These are phyloP conservation scores for Caenorhabditis sinica DNA, from an alignment of 2,888 invertebrate species.

Conservation along the genomic window DNA sequence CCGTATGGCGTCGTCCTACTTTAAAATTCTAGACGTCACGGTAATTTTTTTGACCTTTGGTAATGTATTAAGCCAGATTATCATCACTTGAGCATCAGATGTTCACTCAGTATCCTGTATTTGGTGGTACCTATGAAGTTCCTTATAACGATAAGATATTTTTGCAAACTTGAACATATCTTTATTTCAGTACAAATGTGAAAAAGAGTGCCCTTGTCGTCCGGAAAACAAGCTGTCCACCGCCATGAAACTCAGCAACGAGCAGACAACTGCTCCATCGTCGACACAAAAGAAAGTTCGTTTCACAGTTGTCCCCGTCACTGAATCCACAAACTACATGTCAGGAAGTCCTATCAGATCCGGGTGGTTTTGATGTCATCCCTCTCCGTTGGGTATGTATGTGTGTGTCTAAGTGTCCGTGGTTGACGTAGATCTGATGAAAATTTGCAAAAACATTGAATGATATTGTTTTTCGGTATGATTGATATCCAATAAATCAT, in stretches of 20 bases:
- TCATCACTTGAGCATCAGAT: too few species aligned
- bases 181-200: conserved; percentile 56
- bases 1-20: conserved; percentile 58
- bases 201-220: conserved; percentile 58
- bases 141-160: too few species aligned
- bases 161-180: neutral
- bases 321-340: conserved; percentile 33
- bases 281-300: conserved; percentile 43
- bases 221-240: conserved; percentile 52
- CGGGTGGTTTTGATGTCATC: conserved; percentile 50
- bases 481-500: conserved; percentile 56
- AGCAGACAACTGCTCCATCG: neutral
- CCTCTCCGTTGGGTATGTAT: neutral
- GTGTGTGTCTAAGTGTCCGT: neutral
- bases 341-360: conserved; percentile 41
- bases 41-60: conserved; percentile 25
- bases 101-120: neutral
- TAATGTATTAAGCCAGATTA: too few species aligned
- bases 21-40: conserved; percentile 58
- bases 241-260: conserved; percentile 9
- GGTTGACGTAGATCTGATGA: conserved; percentile 20
- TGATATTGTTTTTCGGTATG: conserved; percentile 56
- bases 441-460: conserved; percentile 40
- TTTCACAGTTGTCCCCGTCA: conserved; percentile 53
- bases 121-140: neutral